Evolutionary conservation across 92 coral and sea anemone genomes (phyloP), one percentile per base, ranked within the genome.

Genomic region (Palythoa grandiflora): DNA sequence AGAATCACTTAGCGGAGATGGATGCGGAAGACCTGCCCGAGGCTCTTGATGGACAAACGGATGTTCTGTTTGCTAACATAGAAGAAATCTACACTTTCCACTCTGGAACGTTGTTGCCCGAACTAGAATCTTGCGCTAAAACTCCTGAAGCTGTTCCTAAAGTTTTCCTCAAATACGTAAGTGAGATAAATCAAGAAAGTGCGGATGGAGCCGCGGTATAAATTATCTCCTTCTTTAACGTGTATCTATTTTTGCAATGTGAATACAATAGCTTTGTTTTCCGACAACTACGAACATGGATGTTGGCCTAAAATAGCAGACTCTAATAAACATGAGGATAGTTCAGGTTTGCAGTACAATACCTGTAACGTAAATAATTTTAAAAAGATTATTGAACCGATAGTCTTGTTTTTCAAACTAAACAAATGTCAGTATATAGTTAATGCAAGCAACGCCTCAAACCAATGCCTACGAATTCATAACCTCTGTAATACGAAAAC

Each of bases 1-100:
- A 97, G 99, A 95, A 93, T 72, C 99, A 97, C 84, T 68, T 97
- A 83, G 95, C 86, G 38, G 99, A 97, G 68, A 89, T 97, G 79
- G 99, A 97, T n/a, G 97, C 96, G 15, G 98, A 93, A 75, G 99
- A 97, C 78, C 89, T 95, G 7, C 99, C 98, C n/a, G 90, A 83
- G 50, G 89, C 90, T 38, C 91, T 97, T 44, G 91, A 73, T 35
- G 91, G 91, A 38, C 91, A 95, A 78, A 90, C 76, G 71, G 95
- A 95, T 54, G 88, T 83, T 35, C 89, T 97, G 85, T 97, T 97
- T 83, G 93, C 97, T 44, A 95, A 97, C 89, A 80, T 97, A 37
- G 90, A 91, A 89, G 98, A 95, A 61, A 94, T 97, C 48, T 97
- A 92, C 83, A 93, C 93, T 38, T 97, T 97, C 87, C 99, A 97